Base-by-base conservation (phyloP, 2,113 vertebrate species). In the Apeltes quadracus region DNA sequence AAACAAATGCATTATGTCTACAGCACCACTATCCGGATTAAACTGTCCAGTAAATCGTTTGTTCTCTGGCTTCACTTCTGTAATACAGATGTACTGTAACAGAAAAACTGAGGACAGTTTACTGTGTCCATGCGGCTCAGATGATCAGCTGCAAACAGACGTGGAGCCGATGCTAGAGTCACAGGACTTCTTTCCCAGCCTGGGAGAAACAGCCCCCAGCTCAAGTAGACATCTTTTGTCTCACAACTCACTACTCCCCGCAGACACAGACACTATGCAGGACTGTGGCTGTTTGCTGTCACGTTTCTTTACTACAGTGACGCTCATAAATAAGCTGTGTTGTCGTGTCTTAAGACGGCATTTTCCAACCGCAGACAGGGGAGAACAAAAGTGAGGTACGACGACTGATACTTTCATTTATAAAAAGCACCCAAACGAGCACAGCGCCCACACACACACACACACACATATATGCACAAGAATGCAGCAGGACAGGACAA, bases 61-160 rank as follows among this genome's bases (percentile, higher is more conserved):
- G n/a, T 76, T 48, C 23, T 25, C 27, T 16, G 50, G 44, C 57
- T 23, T n/a, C n/a, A 56, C 46, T 57, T 22, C 51, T 59, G 77
- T 68, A 64, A 38, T 43, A 74, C 63, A 78, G 51, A 78, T 72
- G 76, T 72, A 67, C 54, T 70, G 56, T 79, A 77, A 84, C 75
- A 86, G 79, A 89, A 84, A 62, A 62, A 78, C 68, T 53, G 53
- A 81, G 68, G 51, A 72, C 75, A 71, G 71, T 88, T 89, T 69
- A 84, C 75, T 34, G 73, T 83, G 84, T 75, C 76, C 77, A 81
- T 69, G 77, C 44, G 39, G 84, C 89, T 94, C 90, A 92, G 92
- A 94, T 93, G 92, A 94, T 93, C 88, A 81, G 89, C 81, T 86
- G 84, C 86, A 91, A 89, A 86, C 87, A 91, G 90, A 93, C 88